Percentiles rank a stretch among this genome's conserved stretches.
phyloP scores from a whole-genome alignment of 2,888 invertebrate genomes.

The Macrosiphum euphorbiae region DNA sequence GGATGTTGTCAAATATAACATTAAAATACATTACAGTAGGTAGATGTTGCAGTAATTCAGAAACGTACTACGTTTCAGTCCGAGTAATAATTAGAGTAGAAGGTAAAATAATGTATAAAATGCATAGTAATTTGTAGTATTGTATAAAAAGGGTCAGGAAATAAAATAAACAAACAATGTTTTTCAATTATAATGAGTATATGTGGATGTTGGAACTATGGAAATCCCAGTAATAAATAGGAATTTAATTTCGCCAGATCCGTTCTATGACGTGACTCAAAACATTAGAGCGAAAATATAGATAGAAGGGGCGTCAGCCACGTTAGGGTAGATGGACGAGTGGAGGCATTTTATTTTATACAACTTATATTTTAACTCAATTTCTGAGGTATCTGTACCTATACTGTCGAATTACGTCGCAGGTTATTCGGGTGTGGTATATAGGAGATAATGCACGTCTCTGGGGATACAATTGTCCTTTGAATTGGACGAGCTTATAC shows the following conservation, averaged over 20 bases:
- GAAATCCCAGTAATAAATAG: not conserved
- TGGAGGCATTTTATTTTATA: not conserved
- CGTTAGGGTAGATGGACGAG: not conserved
- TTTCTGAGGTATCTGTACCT: not conserved
- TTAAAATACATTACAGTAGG: not conserved
- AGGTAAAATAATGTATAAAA: not conserved
- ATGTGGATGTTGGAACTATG: not conserved
- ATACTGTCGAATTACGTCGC: not conserved
- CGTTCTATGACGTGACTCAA: not conserved
- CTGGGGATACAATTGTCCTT: constrained; percentile 40
- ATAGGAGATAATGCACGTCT: constrained; percentile 12
- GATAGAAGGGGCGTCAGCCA: not conserved
- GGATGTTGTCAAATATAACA: not conserved
- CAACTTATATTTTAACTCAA: not conserved
- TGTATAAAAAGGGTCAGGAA: not conserved
- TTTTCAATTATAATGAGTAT: not conserved
- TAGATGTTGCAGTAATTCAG: not conserved
- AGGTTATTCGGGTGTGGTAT: not conserved
- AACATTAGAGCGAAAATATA: not conserved
- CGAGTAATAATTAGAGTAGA: not conserved
- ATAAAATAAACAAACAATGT: not conserved
- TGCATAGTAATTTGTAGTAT: not conserved
- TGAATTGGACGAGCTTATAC: constrained; percentile 25
- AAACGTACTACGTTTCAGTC: not conserved
- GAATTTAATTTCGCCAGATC: not conserved